Evolutionary conservation across 92 coral and sea anemone species (phyloP).

Genomic region (Zoanthus sociatus): DNA sequence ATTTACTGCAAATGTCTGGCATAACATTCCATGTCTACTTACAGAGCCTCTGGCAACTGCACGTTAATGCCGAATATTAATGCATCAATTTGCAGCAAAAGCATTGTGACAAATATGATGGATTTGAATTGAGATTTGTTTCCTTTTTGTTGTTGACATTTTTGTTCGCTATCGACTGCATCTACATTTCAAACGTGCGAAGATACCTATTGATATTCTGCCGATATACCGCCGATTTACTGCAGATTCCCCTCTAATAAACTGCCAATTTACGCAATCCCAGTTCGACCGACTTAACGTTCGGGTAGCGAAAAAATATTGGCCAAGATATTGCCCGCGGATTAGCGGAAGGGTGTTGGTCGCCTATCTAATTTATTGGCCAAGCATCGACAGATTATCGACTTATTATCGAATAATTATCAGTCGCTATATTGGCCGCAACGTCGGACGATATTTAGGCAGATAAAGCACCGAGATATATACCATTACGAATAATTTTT

Average conservation of each 20-base stretch:
- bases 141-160: too few species aligned
- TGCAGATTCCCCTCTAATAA: background rate
- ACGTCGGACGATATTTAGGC: background rate
- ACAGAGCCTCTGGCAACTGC: too few species aligned
- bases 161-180: too few species aligned
- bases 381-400: background rate
- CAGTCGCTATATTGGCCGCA: background rate
- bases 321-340: background rate
- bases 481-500: too few species aligned
- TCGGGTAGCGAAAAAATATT: background rate
- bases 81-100: too few species aligned
- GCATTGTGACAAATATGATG: too few species aligned
- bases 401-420: background rate
- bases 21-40: too few species aligned
- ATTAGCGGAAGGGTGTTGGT: background rate
- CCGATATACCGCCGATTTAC: background rate
- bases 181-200: too few species aligned
- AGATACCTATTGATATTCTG: too few species aligned
- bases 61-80: too few species aligned
- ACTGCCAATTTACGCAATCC: background rate
- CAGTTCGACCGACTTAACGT: background rate
- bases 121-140: too few species aligned
- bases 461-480: background rate
- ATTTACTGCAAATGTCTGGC: too few species aligned
- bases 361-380: background rate